Evolutionary conservation across 2,113 vertebrate species (phyloP), one percentile per base, ranked within the genome.

Genomic region (Hyla sarda): DNA sequence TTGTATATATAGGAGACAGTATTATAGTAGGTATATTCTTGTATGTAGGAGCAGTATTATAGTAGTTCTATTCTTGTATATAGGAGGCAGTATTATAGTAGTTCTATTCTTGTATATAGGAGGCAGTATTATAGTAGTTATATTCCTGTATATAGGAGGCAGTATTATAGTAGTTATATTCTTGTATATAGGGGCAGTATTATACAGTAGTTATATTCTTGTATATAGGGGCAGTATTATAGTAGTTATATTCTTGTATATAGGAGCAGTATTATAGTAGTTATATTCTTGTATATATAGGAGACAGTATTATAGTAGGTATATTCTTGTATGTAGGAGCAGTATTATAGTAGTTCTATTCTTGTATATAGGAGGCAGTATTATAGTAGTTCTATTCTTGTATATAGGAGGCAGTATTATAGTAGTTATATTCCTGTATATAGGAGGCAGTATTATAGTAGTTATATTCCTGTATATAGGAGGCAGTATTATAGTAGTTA

Each of bases 91-190:
- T 41, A 58, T 58, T 58, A n/a, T 58, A n/a, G 19, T 23, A 58
- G 54, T 58, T 58, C 0, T 58, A 41, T 58, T 58, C 5, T 1
- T 58, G 54, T 23, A 58, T 7, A 58, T 34, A 34, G 65, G 65
- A 0, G n/a, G 17, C 65, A 69, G 65, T 34, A 34, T 69, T 69
- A 8, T 69, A 69, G 65, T 69, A 67, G 62, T 67, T 67, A 14
- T 41, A 30, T 28, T 67, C n/a, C 62, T 67, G 3, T 21, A 41
- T 17, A 67, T 32, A 67, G 30, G 28, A 13, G 13, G 28, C 28
- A 30, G 62, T 67, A 32, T 67, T 67, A 67, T 67, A 41, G 62
- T 67, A 67, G 62, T 67, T 67, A 67, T 67, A 32, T 67, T 67
- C 28, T 32, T 67, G 25, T 67, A 67, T 41, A 11, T 30, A 41